These are phyloP conservation scores for Datnioides undecimradiatus DNA, from an alignment of 2,113 vertebrate genomes.

Conservation along the genomic window DNA sequence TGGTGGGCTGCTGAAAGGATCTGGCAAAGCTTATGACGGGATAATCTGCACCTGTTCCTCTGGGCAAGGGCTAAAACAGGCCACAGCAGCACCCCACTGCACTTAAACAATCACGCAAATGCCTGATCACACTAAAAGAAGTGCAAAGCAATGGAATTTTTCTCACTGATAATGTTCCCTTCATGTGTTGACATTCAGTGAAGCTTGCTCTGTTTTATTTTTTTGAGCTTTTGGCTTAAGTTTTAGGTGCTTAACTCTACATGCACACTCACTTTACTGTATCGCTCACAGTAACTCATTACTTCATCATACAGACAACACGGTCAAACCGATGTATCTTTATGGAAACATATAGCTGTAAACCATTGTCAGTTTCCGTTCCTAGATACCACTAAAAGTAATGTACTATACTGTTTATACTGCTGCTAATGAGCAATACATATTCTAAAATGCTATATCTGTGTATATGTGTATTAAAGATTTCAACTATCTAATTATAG, in stretches of 20 bases:
- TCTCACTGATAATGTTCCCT: not conserved
- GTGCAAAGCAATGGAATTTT: conserved; percentile 9
- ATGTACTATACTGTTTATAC: not conserved
- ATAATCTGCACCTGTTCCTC: conserved; percentile 84
- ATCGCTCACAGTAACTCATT: not conserved
- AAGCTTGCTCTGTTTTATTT: not conserved
- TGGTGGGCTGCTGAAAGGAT: conserved; percentile 75
- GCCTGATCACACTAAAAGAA: conserved; percentile 16
- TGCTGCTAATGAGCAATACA: not conserved
- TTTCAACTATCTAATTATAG: not conserved
- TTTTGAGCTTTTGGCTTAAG: not conserved
- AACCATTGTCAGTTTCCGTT: not conserved
- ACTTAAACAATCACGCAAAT: conserved; percentile 56
- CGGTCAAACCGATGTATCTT: not conserved
- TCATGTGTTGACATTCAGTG: not conserved
- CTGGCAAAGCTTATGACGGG: conserved; percentile 76
- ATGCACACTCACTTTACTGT: not conserved
- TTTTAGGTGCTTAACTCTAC: not conserved
- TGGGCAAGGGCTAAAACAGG: conserved; percentile 76
- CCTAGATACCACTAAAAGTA: too few relatives aligned
- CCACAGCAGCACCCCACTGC: conserved; percentile 46
- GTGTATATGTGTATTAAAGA: too few relatives aligned
- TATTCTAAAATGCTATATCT: not conserved
- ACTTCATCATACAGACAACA: not conserved
- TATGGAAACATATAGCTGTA: not conserved